Conservation (phyloP, 92 coral and sea anemone species). For the Parazoanthus atlanticus region DNA sequence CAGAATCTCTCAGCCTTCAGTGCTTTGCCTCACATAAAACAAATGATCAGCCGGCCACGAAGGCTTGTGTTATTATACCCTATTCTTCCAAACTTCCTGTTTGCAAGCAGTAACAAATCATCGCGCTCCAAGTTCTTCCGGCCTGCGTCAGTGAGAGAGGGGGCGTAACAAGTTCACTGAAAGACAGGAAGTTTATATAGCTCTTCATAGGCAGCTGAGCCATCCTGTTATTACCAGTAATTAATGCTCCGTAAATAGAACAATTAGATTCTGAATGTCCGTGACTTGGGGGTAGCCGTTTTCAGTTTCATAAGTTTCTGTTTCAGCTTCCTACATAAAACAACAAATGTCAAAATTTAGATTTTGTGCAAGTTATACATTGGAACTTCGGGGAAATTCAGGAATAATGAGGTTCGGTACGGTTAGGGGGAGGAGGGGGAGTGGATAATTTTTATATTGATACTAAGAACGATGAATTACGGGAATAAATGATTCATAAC, state of each 20-base stretch:
- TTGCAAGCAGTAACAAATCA: not conserved
- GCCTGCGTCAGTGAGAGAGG: not conserved
- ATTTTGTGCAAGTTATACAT: not conserved
- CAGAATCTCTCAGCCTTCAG: too few species aligned
- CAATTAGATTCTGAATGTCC: not conserved
- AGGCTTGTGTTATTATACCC: not conserved
- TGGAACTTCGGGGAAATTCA: too few species aligned
- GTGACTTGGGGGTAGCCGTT: not conserved
- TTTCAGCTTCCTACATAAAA: not conserved
- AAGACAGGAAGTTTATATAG: not conserved
- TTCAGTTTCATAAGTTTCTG: not conserved
- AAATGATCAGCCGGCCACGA: too few species aligned
- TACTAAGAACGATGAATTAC: too few species aligned
- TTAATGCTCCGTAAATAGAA: not conserved
- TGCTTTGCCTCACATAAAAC: too few species aligned
- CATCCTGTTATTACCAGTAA: not conserved
- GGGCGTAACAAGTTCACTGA: not conserved
- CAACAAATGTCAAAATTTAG: not conserved
- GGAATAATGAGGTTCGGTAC: too few species aligned
- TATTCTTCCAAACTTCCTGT: not conserved
- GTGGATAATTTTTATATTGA: too few species aligned
- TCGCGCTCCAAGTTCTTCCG: not conserved
- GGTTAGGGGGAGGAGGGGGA: too few species aligned
- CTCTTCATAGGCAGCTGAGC: not conserved
- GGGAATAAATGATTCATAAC: too few species aligned